Base-by-base conservation (phyloP, 2,797 vertebrate species). In the Urocyon cinereoargenteus region DNA sequence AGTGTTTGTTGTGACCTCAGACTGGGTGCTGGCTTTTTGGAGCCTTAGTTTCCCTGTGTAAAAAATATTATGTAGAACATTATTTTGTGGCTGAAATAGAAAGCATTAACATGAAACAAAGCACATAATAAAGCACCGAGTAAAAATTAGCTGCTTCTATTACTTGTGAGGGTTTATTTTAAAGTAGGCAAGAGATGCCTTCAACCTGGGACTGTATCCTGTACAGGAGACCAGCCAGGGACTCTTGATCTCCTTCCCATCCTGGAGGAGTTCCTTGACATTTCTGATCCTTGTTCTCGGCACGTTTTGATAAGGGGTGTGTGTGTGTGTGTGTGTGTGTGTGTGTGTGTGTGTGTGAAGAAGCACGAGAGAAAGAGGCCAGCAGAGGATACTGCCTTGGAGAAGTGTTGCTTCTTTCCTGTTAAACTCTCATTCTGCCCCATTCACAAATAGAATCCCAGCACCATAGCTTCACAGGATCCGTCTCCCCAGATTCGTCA, bases 241-340 rank as follows among this genome's bases (percentile, higher is more conserved):
- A 24, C 16, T 61, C 22, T 36, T 21, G 11, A n/a, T 34, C 21
- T 5, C n/a, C 4, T 21, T 79, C 28, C 68, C 1, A 1, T 57
- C 62, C 40, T 57, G 84, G 93, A 49, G 15, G 78, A 6, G 85
- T 68, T 61, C 61, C n/a, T 61, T 61, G 93, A 51, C 5, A 9
- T 89, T 82, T 75, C 79, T 53, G 68, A 93, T 53, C 40, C 89
- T 87, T 53, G 59, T 78, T 91, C 68, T 87, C 55, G 84, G 83
- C 73, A 34, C 2, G 2, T 79, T 95, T 79, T 59, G 89, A 81
- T 83, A n/a, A 70, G 81, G 68, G 6, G 64, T n/a, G 64, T 2
- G 31, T 66, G 64, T 66, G 62, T 31, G 62, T 16, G 64, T 19
- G 66, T 8, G 36, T 40, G 68, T 19, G 36, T 1, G 91, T 70